Evolutionary conservation across 2,888 invertebrate species (phyloP), one percentile per base, ranked within the genome.

Genomic region (Nipponacmea schrenckii): DNA sequence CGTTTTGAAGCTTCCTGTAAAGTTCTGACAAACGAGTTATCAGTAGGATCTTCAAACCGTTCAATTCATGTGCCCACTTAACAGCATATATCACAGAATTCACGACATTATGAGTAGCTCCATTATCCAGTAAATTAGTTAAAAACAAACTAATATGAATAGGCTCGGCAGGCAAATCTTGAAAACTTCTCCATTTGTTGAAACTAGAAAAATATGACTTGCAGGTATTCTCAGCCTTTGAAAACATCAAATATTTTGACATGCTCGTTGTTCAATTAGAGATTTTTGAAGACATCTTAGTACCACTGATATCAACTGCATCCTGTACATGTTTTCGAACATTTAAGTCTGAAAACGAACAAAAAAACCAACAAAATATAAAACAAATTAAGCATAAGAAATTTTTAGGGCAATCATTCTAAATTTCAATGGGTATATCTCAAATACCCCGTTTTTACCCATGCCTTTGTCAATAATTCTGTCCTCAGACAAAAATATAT

Each of bases 11-110:
- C 50, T 26, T 78, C 73, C 15, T 73, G 62, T 17, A 76, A 31
- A 46, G 74, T 76, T 48, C 62, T 72, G 17, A 76, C 72, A 67
- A 73, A 77, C 20, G 67, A 15, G 64, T 76, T 74, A 24, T 72
- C 50, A 8, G 50, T 20, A 17, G 50, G 50, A 50, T 50, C 50
- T 4, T 7, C 17, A 20, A 20, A 12, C 50, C 50, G 20, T 50
- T 17, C 50, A 50, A 50, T 50, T 20, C 50, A 20, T 50, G 50
- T 8, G 20, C 50, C 50, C 50, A 50, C 20, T 50, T 50, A 20
- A 50, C 15, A 20, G 17, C 50, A 50, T 50, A 50, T 50, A 73
- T 66, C 45, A 64, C 71, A 50, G 50, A 50, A 20, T 50, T 20
- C n/a, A 50, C 20, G 20, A 20, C 20, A 50, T 20, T 20, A 7